A percentile compares a stretch with the other conserved stretches of the same genome.
Evolutionary conservation across 2,888 invertebrate genomes (phyloP).

Genomic region (Dilophus febrilis): DNA sequence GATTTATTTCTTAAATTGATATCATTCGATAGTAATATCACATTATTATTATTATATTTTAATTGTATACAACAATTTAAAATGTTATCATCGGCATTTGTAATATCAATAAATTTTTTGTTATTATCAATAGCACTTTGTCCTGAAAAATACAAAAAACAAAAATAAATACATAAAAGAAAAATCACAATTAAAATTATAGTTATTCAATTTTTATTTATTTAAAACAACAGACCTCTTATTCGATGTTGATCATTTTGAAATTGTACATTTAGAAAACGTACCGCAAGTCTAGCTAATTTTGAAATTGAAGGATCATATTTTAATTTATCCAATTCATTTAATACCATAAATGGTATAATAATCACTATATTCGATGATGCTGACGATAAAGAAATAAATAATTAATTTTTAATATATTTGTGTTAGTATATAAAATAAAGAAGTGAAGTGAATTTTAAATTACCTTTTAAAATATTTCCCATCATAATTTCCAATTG

Average conservation of each 20-base stretch:
- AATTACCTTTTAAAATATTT: no score
- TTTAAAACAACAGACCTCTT: not conserved
- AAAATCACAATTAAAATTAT: not conserved
- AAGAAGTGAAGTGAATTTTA: no score
- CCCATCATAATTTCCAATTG: no score
- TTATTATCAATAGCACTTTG: constrained; percentile 32
- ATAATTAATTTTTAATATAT: no score
- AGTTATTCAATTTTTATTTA: not conserved
- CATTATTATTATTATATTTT: constrained; percentile 22
- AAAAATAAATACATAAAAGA: not conserved
- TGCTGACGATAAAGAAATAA: not conserved
- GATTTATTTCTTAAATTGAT: constrained; percentile 35
- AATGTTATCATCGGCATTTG: constrained; percentile 34
- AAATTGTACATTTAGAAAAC: constrained; percentile 19
- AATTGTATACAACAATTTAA: constrained; percentile 34
- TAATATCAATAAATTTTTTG: constrained; percentile 25
- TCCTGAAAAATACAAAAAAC: constrained; percentile 18
- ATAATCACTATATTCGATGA: constrained; percentile 18
- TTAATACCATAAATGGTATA: constrained; percentile 35
- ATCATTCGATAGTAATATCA: constrained; percentile 34
- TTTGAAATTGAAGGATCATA: constrained; percentile 14
- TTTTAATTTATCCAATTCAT: constrained; percentile 34
- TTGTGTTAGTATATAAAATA: no score
- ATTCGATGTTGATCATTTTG: constrained; percentile 12
- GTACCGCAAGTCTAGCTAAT: constrained; percentile 19